Conservation (phyloP, 2,113 vertebrate species). For the Gavialis gangeticus region DNA sequence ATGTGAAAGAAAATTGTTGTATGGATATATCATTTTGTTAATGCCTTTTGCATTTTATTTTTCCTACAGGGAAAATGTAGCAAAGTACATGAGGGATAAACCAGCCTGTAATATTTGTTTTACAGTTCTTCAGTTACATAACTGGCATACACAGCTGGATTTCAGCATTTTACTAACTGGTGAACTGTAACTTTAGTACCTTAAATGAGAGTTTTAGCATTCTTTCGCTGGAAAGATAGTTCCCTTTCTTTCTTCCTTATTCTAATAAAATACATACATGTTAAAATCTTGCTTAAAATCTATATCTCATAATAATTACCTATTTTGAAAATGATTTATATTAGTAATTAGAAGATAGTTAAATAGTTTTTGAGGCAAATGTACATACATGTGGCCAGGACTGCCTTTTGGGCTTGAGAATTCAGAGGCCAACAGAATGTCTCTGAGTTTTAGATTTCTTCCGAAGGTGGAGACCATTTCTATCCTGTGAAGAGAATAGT, state of each 20-base stretch:
- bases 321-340: background rate
- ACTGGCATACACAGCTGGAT: background rate
- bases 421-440: background rate
- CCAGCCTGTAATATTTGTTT: background rate
- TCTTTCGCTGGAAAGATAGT: no score
- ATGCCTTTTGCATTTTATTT: background rate
- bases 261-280: no score
- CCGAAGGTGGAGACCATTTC: fast-evolving
- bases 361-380: background rate
- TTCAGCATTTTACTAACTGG: no score
- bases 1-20: background rate
- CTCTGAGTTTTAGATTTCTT: background rate
- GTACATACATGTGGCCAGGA: background rate
- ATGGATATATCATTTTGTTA: no score
- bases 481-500: background rate
- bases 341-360: background rate
- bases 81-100: background rate
- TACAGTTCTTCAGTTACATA: background rate
- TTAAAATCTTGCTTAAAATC: background rate
- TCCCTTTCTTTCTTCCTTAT: no score
- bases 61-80: background rate
- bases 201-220: background rate
- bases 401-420: background rate
- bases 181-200: no score
- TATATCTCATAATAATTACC: background rate